Conservation (phyloP, 2,113 vertebrate species). For the Bubo bubo region DNA sequence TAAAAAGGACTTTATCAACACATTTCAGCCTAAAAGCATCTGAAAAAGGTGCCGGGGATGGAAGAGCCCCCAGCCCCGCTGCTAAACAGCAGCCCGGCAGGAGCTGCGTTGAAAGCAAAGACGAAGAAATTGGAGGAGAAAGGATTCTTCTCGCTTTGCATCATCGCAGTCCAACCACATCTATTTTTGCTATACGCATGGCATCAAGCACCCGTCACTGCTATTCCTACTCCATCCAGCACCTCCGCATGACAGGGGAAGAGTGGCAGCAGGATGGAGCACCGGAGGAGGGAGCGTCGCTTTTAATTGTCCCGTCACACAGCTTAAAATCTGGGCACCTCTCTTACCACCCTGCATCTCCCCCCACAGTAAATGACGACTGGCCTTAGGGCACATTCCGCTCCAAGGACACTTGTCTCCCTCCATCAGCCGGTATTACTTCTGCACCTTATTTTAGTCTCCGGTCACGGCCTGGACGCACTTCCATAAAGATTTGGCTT, state of each 20-base stretch:
- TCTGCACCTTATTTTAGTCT: not conserved
- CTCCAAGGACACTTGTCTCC: not conserved
- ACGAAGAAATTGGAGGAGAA: slow-evolving; percentile 49
- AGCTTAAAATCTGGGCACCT: not conserved
- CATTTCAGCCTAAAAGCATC: not conserved
- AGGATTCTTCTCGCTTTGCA: slow-evolving; percentile 64
- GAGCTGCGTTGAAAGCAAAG: not conserved
- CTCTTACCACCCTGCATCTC: not conserved
- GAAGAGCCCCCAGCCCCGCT: rapidly evolving
- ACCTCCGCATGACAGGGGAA: not conserved
- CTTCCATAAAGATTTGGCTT: not conserved
- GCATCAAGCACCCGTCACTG: slow-evolving; percentile 46
- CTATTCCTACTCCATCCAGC: slow-evolving; percentile 48
- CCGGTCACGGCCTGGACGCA: rapidly evolving
- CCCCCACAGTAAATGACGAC: not conserved
- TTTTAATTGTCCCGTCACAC: not conserved
- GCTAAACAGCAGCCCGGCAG: not conserved
- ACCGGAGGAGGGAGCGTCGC: rapidly evolving
- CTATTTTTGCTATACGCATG: slow-evolving; percentile 61
- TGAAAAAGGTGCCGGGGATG: not conserved
- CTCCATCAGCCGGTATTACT: not conserved
- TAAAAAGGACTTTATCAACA: not conserved
- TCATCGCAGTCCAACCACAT: slow-evolving; percentile 43
- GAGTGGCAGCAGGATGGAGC: not conserved
- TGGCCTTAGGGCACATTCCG: rapidly evolving